Conservation (phyloP, 2,797 vertebrate genomes). For the Parauchenoglanis punctatus region DNA sequence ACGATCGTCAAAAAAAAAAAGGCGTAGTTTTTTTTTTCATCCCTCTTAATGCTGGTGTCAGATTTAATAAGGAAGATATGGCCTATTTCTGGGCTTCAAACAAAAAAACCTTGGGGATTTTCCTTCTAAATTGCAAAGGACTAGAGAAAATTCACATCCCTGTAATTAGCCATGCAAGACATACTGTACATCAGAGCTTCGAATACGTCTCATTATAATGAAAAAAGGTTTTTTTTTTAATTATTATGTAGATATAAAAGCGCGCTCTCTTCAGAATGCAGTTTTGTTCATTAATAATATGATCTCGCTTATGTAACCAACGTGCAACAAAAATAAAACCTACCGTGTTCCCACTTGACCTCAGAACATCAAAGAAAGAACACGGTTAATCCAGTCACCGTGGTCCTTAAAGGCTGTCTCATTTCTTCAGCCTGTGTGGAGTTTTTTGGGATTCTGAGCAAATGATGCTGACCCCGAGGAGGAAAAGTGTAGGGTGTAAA, state of each 20-base stretch:
- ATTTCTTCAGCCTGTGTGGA: background rate
- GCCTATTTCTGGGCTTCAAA: constrained; percentile 77
- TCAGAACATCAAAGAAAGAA: constrained; percentile 60
- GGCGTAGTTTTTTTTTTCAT: constrained; percentile 17
- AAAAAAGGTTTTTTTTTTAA: background rate
- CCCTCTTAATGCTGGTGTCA: constrained; percentile 59
- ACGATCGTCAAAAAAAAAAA: background rate
- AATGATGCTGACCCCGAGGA: background rate
- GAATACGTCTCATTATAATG: constrained; percentile 74
- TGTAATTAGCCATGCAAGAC: constrained; percentile 79
- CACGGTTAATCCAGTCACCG: background rate
- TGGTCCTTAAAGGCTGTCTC: background rate
- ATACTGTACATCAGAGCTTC: constrained; percentile 71
- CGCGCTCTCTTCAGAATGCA: constrained; percentile 65
- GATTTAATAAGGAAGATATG: constrained; percentile 69
- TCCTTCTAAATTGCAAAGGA: constrained; percentile 70
- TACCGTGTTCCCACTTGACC: constrained; percentile 61
- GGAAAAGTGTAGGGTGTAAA: background rate
- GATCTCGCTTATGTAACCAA: constrained; percentile 58
- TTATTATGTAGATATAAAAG: constrained; percentile 22
- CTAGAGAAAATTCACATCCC: constrained; percentile 61
- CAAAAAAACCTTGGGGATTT: constrained; percentile 74
- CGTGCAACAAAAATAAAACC: constrained; percentile 64
- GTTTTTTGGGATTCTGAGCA: background rate
- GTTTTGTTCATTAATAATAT: constrained; percentile 71